A percentile compares a stretch with the other conserved stretches of the same genome.
Evolutionary conservation across 1,140 invertebrate genomes (phyloP).

Genomic region (Drosophila guanche): DNA sequence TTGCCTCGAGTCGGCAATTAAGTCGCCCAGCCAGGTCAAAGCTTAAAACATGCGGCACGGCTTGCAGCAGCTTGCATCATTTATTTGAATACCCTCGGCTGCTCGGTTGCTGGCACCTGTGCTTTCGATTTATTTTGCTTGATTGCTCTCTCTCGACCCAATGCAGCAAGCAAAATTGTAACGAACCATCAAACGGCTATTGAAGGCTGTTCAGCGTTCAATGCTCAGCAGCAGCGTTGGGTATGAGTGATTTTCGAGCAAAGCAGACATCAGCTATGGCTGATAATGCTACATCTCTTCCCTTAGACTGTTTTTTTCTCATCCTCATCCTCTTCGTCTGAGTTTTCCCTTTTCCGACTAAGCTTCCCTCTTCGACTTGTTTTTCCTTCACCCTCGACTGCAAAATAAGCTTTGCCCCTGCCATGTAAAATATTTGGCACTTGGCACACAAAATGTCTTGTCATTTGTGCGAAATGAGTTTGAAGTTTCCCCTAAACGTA

Average conservation of each 20-base stretch:
- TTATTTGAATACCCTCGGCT: conserved; percentile 46
- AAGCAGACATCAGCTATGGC: conserved; percentile 27
- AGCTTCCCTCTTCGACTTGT: not conserved
- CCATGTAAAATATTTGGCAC: conserved; percentile 72
- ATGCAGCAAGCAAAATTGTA: conserved; percentile 60
- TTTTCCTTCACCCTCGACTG: too few relatives aligned
- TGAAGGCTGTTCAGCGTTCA: conserved; percentile 47
- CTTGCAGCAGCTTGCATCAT: conserved; percentile 38
- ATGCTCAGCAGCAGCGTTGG: conserved; percentile 61
- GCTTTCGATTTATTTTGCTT: conserved; percentile 59
- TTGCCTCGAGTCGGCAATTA: conserved; percentile 36
- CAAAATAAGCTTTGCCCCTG: conserved; percentile 46
- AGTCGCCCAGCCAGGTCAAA: conserved; percentile 20
- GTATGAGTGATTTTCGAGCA: conserved; percentile 64
- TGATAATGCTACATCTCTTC: conserved; percentile 5
- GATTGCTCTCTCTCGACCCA: conserved; percentile 36
- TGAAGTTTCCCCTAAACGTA: conserved; percentile 43
- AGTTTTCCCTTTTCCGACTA: too few relatives aligned
- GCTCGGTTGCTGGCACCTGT: conserved; percentile 31
- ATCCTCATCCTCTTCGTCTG: too few relatives aligned
- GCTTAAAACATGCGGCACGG: conserved; percentile 19
- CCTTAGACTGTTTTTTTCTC: not conserved
- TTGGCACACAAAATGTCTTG: conserved; percentile 56
- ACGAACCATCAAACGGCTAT: conserved; percentile 75
- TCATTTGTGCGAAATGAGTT: conserved; percentile 59